Conservation (phyloP, 2,797 vertebrate species). For the Cyprinodon diabolis region DNA sequence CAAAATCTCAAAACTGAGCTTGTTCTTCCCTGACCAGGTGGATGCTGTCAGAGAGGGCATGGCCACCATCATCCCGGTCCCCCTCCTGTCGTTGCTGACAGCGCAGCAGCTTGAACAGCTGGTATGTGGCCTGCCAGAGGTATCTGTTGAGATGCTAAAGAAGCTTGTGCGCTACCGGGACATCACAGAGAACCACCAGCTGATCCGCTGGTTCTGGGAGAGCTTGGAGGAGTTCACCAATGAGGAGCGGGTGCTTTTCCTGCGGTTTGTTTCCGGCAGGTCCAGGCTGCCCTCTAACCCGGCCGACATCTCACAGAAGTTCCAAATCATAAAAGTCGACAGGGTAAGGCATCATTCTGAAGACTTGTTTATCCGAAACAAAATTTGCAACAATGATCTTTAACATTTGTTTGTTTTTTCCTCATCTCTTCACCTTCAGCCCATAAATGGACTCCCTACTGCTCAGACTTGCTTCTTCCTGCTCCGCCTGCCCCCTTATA, state of each 20-base stretch:
- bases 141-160: slow-evolving; percentile 85
- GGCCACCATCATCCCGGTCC: slow-evolving; percentile 86
- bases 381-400: neutral
- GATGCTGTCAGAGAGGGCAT: slow-evolving; percentile 84
- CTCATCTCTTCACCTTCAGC: slow-evolving; percentile 58
- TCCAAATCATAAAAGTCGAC: slow-evolving; percentile 88
- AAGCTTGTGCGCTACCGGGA: slow-evolving; percentile 87
- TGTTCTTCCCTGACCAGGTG: slow-evolving; percentile 73
- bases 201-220: slow-evolving; percentile 85
- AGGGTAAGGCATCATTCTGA: slow-evolving; percentile 72
- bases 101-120: slow-evolving; percentile 86
- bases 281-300: slow-evolving; percentile 85
- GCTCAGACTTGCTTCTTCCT: slow-evolving; percentile 89
- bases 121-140: slow-evolving; percentile 85
- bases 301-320: slow-evolving; percentile 84
- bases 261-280: slow-evolving; percentile 84
- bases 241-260: slow-evolving; percentile 86
- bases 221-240: slow-evolving; percentile 87
- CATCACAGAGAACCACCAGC: slow-evolving; percentile 83
- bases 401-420: neutral
- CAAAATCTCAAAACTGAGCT: slow-evolving; percentile 51
- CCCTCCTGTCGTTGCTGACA: slow-evolving; percentile 85
- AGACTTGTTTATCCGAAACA: neutral
- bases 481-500: slow-evolving; percentile 84
- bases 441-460: slow-evolving; percentile 84